Conservation (phyloP, 1,140 invertebrate genomes). For the Zaprionus capensis region DNA sequence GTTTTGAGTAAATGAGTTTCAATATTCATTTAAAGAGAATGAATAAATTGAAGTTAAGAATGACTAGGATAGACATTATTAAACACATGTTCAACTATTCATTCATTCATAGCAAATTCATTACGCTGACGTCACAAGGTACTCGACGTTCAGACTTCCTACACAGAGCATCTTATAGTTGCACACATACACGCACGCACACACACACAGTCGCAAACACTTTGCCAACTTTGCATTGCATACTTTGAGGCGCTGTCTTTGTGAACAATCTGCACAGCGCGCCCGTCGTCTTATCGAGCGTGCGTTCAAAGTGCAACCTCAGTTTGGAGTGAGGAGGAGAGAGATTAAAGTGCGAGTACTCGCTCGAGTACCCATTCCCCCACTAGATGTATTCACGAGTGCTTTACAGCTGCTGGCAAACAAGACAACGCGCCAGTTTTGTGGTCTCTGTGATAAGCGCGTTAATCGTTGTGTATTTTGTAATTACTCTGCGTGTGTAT, state of each 20-base stretch:
- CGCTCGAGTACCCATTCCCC: background rate
- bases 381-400: conserved; percentile 11
- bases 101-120: background rate
- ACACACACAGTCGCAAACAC: background rate
- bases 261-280: background rate
- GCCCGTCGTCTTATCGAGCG: conserved; percentile 22
- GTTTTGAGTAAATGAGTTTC: background rate
- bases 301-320: conserved; percentile 44
- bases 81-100: background rate
- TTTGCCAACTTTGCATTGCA: conserved; percentile 9
- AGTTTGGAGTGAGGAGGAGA: background rate
- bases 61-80: background rate
- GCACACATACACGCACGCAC: background rate
- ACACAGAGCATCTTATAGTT: conserved; percentile 10
- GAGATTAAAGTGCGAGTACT: conserved; percentile 21
- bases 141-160: background rate
- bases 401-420: conserved; percentile 20
- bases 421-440: conserved; percentile 39
- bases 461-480: conserved; percentile 45
- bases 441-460: conserved; percentile 34
- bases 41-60: background rate
- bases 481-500: conserved; percentile 26
- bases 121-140: conserved; percentile 19
- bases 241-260: conserved; percentile 33
- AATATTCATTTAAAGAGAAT: background rate